A percentile compares a stretch with the other conserved stretches of the same genome.
phyloP scores from a whole-genome alignment of 2,797 vertebrate genomes.

The Sus cebifrons region DNA sequence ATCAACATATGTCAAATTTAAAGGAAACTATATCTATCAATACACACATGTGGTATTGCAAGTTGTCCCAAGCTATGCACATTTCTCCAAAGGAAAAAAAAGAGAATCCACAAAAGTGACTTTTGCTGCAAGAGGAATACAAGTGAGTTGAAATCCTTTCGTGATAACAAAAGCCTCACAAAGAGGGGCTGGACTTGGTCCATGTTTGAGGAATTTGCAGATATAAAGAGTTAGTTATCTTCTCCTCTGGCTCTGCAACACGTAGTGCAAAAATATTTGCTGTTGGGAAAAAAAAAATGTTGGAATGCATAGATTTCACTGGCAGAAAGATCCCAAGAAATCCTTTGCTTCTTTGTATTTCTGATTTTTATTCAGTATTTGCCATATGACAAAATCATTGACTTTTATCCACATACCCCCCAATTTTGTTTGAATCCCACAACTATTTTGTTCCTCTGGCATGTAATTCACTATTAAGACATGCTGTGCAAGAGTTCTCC shows the following conservation, averaged over 20 bases:
- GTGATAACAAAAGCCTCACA: slow-evolving; percentile 58
- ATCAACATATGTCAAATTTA: slow-evolving; percentile 50
- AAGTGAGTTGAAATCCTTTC: slow-evolving; percentile 70
- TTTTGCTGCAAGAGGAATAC: slow-evolving; percentile 61
- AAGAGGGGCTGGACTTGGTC: slow-evolving; percentile 48
- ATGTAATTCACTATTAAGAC: not conserved
- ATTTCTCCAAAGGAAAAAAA: slow-evolving; percentile 41
- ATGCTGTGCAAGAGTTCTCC: not conserved
- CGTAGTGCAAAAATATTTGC: slow-evolving; percentile 67
- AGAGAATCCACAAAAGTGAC: not conserved
- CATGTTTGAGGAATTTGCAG: slow-evolving; percentile 70
- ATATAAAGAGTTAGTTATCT: slow-evolving; percentile 72
- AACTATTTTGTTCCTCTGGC: not conserved
- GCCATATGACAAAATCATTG: slow-evolving; percentile 10
- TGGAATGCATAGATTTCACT: slow-evolving; percentile 62
- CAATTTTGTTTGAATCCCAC: not conserved
- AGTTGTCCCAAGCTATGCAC: not conserved
- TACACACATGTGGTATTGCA: slow-evolving; percentile 9
- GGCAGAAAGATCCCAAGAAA: slow-evolving; percentile 28
- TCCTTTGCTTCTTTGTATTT: not conserved
- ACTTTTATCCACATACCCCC: not conserved
- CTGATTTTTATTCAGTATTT: slow-evolving; percentile 52
- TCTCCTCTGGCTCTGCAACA: not conserved
- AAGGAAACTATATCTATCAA: slow-evolving; percentile 35
- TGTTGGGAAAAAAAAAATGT: slow-evolving; percentile 34